These are phyloP conservation scores for Trachythela sp. DNA, from an alignment of 64 coral and sea anemone species.

Conservation along the genomic window DNA sequence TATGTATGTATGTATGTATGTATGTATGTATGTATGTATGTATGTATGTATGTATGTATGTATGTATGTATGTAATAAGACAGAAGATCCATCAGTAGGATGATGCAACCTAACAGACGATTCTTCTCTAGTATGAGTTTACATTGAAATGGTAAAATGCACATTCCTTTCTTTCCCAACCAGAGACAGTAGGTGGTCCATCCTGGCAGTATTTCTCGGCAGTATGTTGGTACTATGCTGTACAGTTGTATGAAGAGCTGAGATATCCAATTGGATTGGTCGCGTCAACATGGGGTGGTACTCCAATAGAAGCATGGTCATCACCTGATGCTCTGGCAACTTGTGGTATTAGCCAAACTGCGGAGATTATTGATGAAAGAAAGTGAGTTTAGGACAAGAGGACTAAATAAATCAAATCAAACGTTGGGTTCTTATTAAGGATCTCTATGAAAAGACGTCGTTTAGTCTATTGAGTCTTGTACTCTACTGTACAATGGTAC, in stretches of 20 bases:
- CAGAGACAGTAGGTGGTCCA: slow-evolving; percentile 77
- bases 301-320: slow-evolving; percentile 90
- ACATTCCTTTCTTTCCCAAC: background rate
- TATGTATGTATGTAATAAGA: no score
- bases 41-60: no score
- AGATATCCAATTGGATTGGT: slow-evolving; percentile 75
- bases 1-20: no score
- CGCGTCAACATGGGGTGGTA: slow-evolving; percentile 88
- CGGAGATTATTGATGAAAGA: background rate
- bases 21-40: no score
- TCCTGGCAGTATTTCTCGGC: slow-evolving; percentile 89
- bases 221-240: slow-evolving; percentile 96
- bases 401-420: no score
- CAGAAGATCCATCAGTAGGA: no score
- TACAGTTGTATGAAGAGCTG: slow-evolving; percentile 72
- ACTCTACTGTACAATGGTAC: no score
- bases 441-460: no score
- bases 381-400: background rate
- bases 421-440: no score
- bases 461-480: no score
- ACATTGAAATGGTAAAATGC: background rate
- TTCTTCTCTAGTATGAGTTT: no score
- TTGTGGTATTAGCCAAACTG: slow-evolving; percentile 34
- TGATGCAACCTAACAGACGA: no score
- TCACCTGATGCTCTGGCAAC: slow-evolving; percentile 72